Evolutionary conservation across 2,888 invertebrate species (phyloP), one percentile per base, ranked within the genome.

Genomic region (Caenorhabditis parvicauda): DNA sequence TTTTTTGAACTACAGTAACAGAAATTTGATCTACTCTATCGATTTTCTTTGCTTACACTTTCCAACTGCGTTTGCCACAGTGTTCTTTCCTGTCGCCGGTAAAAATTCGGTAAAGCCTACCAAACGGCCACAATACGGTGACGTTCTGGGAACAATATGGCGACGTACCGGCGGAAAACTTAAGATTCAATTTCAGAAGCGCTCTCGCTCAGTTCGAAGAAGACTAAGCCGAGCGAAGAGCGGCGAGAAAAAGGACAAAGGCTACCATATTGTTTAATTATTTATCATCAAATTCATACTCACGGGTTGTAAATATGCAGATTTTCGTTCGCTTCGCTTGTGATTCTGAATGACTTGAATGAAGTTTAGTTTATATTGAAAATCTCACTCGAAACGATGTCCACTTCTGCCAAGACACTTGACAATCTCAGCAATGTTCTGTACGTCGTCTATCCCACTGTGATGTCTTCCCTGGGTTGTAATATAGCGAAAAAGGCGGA

Each of bases 371-470:
- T n/a, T 46, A 21, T 32, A 14, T 37, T 27, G 19, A 50, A 54
- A 46, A 45, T 39, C 56, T 46, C 39, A 59, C 52, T 54, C 56
- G 49, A 50, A 61, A 21, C 41, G 47, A 55, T 64, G 56, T 24
- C 67, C 65, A 35, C 49, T 45, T n/a, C 41, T 48, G 2, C 57
- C 61, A 22, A 70, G 39, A 35, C 55, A 51, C 22, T 54, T 46
- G 17, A 57, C 59, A 28, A 70, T 66, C 53, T 54, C 76, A 2
- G 81, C 81, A 56, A 84, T 82, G 69, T 84, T 84, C 55, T 67
- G 77, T 55, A 83, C 83, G 71, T 84, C 84, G 77, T 84, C 82
- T 19, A 86, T 80, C 9, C 86, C 86, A 51, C 83, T 84, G 65
- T 86, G 86, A 9, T 83, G 75, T 59, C 81, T 79, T 14, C 86